These are phyloP conservation scores for Excalfactoria chinensis DNA, from an alignment of 2,113 vertebrate genomes.

Conservation along the genomic window DNA sequence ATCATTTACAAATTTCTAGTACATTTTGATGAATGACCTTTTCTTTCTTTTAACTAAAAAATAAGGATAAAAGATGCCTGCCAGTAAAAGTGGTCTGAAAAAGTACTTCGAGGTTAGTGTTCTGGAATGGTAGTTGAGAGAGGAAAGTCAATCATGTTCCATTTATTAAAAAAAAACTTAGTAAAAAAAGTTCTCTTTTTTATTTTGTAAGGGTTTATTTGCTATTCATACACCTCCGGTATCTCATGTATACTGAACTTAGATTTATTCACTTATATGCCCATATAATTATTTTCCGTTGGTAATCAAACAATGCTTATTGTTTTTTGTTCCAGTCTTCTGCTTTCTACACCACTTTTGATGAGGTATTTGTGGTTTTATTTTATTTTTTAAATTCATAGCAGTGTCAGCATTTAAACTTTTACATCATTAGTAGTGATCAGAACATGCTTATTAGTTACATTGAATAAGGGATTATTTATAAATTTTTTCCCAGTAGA, in stretches of 20 bases:
- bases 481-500: not conserved
- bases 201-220: not conserved
- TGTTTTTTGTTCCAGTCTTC: constrained; percentile 73
- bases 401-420: not conserved
- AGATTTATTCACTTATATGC: not conserved
- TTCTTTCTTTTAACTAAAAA: not conserved
- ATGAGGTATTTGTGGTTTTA: constrained; percentile 74
- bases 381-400: not conserved
- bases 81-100: not conserved
- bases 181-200: not conserved
- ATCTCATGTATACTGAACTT: not conserved
- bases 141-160: not conserved
- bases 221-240: not conserved
- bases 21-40: not conserved
- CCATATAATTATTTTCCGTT: not conserved
- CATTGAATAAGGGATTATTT: not conserved
- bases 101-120: not conserved
- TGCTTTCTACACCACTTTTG: constrained; percentile 82
- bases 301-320: not conserved
- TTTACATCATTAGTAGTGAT: not conserved
- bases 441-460: not conserved
- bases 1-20: not conserved
- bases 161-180: not conserved
- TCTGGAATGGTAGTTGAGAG: not conserved
- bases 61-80: not conserved